phyloP scores from a whole-genome alignment of 2,888 invertebrate genomes.

The Tenthredo scrophulariae region DNA sequence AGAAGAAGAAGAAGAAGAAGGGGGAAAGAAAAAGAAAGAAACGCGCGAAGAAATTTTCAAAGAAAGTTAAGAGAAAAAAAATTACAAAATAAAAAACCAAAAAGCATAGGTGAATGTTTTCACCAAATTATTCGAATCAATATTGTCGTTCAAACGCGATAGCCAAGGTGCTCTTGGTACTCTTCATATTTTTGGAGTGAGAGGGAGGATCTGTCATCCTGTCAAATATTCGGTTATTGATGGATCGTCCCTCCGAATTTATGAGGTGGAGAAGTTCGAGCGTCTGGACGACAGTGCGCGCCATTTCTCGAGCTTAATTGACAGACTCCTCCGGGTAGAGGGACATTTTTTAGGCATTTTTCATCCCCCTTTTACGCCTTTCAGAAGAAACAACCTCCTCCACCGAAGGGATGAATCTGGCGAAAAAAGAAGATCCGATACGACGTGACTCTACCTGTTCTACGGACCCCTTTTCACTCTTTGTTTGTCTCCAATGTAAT shows the following conservation, averaged over 20 bases:
- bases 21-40: not conserved
- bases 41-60: too few species aligned
- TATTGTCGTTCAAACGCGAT: not conserved
- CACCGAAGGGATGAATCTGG: not conserved
- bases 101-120: slow-evolving; percentile 22
- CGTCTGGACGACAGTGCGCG: slow-evolving; percentile 6
- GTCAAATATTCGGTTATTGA: slow-evolving; percentile 53
- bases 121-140: slow-evolving; percentile 6
- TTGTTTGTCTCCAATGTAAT: slow-evolving; percentile 9
- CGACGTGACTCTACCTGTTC: not conserved
- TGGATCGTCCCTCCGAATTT: slow-evolving; percentile 30
- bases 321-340: slow-evolving; percentile 38
- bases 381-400: not conserved
- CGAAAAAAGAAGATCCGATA: slow-evolving; percentile 15
- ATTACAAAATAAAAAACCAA: too few species aligned
- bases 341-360: slow-evolving; percentile 44
- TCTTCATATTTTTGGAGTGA: slow-evolving; percentile 17
- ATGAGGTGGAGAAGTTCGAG: not conserved
- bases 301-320: slow-evolving; percentile 50
- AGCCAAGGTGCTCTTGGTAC: not conserved
- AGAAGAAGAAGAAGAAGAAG: not conserved
- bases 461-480: slow-evolving; percentile 19
- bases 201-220: slow-evolving; percentile 41
- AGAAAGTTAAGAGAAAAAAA: too few species aligned
- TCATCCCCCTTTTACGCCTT: slow-evolving; percentile 5